Evolutionary conservation across 2,888 invertebrate genomes (phyloP).

Genomic region (Cactoblastis cactorum): DNA sequence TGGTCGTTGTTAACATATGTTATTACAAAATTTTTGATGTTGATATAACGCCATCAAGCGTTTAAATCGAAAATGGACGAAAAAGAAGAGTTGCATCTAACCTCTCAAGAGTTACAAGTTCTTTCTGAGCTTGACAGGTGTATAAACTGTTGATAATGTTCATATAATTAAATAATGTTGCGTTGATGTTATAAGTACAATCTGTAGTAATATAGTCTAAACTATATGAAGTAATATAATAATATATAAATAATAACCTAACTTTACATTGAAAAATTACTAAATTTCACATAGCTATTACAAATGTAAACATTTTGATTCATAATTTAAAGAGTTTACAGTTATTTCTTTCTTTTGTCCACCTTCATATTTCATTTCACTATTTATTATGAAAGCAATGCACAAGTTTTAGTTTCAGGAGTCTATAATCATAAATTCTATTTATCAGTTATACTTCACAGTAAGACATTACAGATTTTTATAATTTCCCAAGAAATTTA

Average conservation of each 20-base stretch:
- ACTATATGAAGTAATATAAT: background rate
- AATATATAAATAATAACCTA: background rate
- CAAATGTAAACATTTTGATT: too few species aligned
- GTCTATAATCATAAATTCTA: too few species aligned
- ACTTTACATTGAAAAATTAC: background rate
- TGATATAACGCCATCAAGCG: background rate
- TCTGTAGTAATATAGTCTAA: background rate
- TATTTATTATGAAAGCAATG: too few species aligned
- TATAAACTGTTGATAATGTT: constrained; percentile 18
- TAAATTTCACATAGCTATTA: background rate
- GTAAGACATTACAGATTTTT: too few species aligned
- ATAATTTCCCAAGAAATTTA: too few species aligned
- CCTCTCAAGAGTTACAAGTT: constrained; percentile 90
- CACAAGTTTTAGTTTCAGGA: too few species aligned
- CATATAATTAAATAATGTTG: background rate
- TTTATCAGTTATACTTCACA: too few species aligned
- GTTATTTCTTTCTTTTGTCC: too few species aligned
- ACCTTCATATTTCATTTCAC: too few species aligned
- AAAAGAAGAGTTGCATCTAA: constrained; percentile 84
- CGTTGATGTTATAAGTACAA: background rate
- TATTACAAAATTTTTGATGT: constrained; percentile 11
- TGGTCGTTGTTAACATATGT: background rate
- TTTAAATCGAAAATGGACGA: constrained; percentile 64
- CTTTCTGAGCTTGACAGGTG: constrained; percentile 94
- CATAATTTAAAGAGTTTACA: too few species aligned